phyloP scores from a whole-genome alignment of 2,797 vertebrate species.

The Microcaecilia unicolor region DNA sequence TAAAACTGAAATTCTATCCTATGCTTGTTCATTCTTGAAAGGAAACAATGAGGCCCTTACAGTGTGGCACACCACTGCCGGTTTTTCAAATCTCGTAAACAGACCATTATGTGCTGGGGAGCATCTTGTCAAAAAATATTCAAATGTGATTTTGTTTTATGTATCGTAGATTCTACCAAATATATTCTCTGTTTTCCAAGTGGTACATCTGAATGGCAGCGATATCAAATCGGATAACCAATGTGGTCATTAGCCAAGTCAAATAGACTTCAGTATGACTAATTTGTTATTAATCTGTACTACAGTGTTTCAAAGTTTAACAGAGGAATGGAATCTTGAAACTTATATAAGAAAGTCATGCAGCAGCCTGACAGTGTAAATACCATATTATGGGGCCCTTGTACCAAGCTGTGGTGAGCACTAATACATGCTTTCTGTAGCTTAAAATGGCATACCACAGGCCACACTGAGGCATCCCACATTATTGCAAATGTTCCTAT shows the following conservation, averaged over 20 bases:
- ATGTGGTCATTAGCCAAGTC: constrained; percentile 29
- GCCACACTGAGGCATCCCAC: too few relatives aligned
- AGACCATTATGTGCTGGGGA: constrained; percentile 12
- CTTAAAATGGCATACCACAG: too few relatives aligned
- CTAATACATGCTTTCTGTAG: too few relatives aligned
- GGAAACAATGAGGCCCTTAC: constrained; percentile 22
- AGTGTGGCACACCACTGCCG: constrained; percentile 5
- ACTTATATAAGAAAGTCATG: too few relatives aligned
- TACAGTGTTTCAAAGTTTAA: too few relatives aligned
- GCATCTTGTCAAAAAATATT: constrained; percentile 21
- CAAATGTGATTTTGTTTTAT: constrained; percentile 18
- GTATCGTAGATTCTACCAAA: constrained; percentile 17
- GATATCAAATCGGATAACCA: constrained; percentile 35
- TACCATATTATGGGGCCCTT: too few relatives aligned
- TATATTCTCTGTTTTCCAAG: constrained; percentile 26
- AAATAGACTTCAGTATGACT: constrained; percentile 27
- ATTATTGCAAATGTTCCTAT: too few relatives aligned
- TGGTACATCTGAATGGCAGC: constrained; percentile 29
- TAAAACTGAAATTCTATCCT: constrained; percentile 7
- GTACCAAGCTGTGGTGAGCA: too few relatives aligned
- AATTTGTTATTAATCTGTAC: constrained; percentile 22
- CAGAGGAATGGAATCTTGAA: too few relatives aligned
- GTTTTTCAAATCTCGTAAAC: constrained; percentile 18
- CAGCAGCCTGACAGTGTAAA: too few relatives aligned
- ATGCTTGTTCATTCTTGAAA: background rate